Conservation (phyloP, 2,113 vertebrate genomes). For the Caranx melampygus region DNA sequence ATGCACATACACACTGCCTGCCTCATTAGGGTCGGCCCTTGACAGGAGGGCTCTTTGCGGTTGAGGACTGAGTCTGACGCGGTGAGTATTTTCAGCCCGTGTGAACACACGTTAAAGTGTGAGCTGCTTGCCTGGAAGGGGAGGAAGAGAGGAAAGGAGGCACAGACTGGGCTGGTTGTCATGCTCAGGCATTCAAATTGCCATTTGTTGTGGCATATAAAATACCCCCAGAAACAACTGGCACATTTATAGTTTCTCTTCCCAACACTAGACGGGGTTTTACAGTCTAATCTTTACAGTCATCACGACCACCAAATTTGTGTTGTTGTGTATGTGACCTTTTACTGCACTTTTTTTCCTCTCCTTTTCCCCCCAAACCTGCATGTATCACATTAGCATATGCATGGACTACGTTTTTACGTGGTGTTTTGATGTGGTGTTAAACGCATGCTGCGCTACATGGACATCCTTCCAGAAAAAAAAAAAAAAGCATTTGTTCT, state of each 20-base stretch:
- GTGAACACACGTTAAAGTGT: slow-evolving; percentile 62
- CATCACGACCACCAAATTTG: slow-evolving; percentile 62
- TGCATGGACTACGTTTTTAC: slow-evolving; percentile 52
- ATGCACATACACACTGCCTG: slow-evolving; percentile 56
- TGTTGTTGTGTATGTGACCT: slow-evolving; percentile 63
- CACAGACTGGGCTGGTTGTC: slow-evolving; percentile 52
- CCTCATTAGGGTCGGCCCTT: slow-evolving; percentile 73
- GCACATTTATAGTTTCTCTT: slow-evolving; percentile 68
- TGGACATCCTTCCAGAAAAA: slow-evolving; percentile 27
- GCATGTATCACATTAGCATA: slow-evolving; percentile 43
- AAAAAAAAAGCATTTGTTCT: slow-evolving; percentile 36
- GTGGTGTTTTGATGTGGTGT: no score
- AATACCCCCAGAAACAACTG: slow-evolving; percentile 66
- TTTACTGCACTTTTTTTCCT: slow-evolving; percentile 36
- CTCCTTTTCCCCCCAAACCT: not conserved
- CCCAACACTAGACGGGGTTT: slow-evolving; percentile 53
- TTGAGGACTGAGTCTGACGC: slow-evolving; percentile 54
- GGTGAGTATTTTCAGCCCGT: slow-evolving; percentile 59
- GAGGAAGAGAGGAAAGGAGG: slow-evolving; percentile 36
- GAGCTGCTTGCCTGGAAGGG: slow-evolving; percentile 50
- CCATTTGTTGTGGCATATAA: slow-evolving; percentile 70
- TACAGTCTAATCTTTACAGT: slow-evolving; percentile 60
- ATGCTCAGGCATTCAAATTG: slow-evolving; percentile 65
- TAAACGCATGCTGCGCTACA: slow-evolving; percentile 22
- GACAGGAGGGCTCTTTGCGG: slow-evolving; percentile 64